These are phyloP conservation scores for Gasterosteus nipponicus DNA, from an alignment of 2,113 vertebrate species.

Conservation along the genomic window DNA sequence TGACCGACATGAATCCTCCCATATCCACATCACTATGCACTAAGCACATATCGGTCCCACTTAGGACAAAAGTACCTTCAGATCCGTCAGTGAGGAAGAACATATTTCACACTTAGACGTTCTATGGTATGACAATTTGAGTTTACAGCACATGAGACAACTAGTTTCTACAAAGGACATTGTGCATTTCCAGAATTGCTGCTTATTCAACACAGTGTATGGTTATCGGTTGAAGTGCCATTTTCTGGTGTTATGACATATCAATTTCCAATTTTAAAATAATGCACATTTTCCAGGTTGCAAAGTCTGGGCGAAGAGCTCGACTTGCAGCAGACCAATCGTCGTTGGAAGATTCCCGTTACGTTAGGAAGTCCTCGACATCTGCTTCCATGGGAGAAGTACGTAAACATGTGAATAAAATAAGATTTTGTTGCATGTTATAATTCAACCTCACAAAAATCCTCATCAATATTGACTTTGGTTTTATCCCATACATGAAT, in stretches of 20 bases:
- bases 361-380: conserved; percentile 77
- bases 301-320: conserved; percentile 89
- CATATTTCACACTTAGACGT: not conserved
- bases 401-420: conserved; percentile 6
- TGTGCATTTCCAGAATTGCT: not conserved
- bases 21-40: not conserved
- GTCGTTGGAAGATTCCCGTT: conserved; percentile 76
- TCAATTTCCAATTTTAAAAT: conserved; percentile 10
- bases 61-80: not conserved
- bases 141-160: not conserved
- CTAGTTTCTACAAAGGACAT: not conserved
- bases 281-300: conserved; percentile 74
- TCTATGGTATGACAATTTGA: not conserved
- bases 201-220: not conserved
- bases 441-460: conserved; percentile 10
- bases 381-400: conserved; percentile 83
- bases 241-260: conserved; percentile 9
- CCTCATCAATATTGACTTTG: conserved; percentile 46
- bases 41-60: not conserved
- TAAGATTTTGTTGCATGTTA: not conserved
- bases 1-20: not conserved
- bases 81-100: not conserved
- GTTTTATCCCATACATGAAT: conserved; percentile 58
- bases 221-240: not conserved
- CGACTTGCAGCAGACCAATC: conserved; percentile 79